Base-by-base conservation (phyloP, 2,888 invertebrate species). In the Parnassius mnemosyne region DNA sequence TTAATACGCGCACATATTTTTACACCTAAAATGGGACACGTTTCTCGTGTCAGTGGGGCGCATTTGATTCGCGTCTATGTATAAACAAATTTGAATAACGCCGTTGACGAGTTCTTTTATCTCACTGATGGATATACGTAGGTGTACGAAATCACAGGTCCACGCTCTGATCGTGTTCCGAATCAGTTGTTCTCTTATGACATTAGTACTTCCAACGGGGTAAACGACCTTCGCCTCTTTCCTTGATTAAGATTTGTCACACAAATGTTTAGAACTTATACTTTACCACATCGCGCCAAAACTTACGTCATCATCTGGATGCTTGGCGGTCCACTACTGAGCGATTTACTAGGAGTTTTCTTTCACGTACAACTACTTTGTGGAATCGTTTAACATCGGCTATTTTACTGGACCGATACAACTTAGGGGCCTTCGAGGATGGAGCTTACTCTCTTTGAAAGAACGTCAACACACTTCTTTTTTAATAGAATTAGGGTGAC, bases 31-130 rank as follows among this genome's bases (percentile, higher is more conserved):
- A 71, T 75, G 69, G 77, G 77, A 72, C 77, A 74, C 71, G 71
- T 68, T 72, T 67, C 71, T 57, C 68, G 73, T 78, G 77, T 77
- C 72, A 78, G 77, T 77, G 64, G 78, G 65, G 60, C 74, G 70
- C 74, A 75, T 75, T 78, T 78, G 78, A 82, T 78, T 73, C 73
- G 73, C 71, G 72, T 78, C 72, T 72, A 72, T 69, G 66, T 66
- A 63, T 66, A 63, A 61, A 65, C 65, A 61, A 57, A 61, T 59
- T 65, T 63, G 56, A 42, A 57, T 53, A 25, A 54, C 51, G 59
- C 53, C 63, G 69, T 74, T 71, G 68, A 69, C 63, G 65, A 55
- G 71, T 64, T 44, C 61, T 56, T 53, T 64, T 56, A 62, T 61
- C 64, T 64, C 53, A 13, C 49, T 42, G 60, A 64, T 66, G 64